Evolutionary conservation across 1,140 invertebrate genomes (phyloP), one percentile per base, ranked within the genome.

Genomic region (Brachionus rubens): DNA sequence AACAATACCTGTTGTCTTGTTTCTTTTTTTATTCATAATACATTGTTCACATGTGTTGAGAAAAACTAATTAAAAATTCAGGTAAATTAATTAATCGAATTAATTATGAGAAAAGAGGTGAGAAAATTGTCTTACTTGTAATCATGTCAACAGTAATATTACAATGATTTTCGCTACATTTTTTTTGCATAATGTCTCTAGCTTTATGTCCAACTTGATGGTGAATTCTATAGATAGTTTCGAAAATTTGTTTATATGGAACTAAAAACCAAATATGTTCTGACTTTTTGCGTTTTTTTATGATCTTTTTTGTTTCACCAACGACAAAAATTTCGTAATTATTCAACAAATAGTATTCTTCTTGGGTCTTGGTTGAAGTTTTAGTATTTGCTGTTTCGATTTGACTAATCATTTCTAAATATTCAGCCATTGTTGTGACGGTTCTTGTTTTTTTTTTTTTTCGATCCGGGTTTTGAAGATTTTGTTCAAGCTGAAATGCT

Each of bases 141-240:
- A 56, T 56, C 52, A 56, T 56, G 21, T 56, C 52, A 56, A 30
- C 52, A 26, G 52, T 56, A 28, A 56, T 56, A 56, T 56, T 56
- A 14, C 24, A 26, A 56, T 56, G 52, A 26, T 56, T 56, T 56
- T 56, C 28, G 12, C 52, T 26, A 56, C 52, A 56, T 56, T 19
- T 26, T 14, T 56, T 30, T 26, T 26, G 28, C 52, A 56, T 56
- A 26, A 33, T 26, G 28, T 56, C 52, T 28, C 52, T 24, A 30
- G 21, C 21, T 26, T 56, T 56, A 56, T 56, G 52, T 28, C 52
- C 52, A 28, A 56, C 52, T 56, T 56, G 52, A 10, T 28, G 21
- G 52, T 56, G 52, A 26, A 56, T 56, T 56, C 52, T 56, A 30
- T 28, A 56, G 14, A 56, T 56, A 26, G 52, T 56, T 26, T 56